Evolutionary conservation across 2,888 invertebrate species (phyloP).

Genomic region (Steinernema carpocapsae): DNA sequence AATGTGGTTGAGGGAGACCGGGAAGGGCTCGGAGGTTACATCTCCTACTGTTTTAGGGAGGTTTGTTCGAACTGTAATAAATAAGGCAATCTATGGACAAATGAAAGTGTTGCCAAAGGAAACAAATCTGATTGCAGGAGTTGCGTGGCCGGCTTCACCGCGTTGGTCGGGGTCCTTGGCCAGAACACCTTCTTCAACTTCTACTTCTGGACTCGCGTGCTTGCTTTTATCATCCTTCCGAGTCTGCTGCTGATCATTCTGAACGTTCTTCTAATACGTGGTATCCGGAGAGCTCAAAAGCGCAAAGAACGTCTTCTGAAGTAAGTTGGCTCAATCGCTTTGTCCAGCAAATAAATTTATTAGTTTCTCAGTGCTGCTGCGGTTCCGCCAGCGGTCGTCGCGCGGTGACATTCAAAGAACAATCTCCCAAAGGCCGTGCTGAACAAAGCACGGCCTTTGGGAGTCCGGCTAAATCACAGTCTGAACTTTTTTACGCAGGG

Average conservation of each 20-base stretch:
- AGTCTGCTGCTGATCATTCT: conserved; percentile 86
- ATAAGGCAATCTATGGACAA: too few relatives aligned
- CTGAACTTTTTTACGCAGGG: background rate
- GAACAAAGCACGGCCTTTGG: background rate
- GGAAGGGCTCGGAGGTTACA: too few relatives aligned
- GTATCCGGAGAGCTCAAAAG: conserved; percentile 83
- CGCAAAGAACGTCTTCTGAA: conserved; percentile 80
- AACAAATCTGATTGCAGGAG: conserved; percentile 47
- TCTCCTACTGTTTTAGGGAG: too few relatives aligned
- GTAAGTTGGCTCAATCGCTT: conserved; percentile 40
- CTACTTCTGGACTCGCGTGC: conserved; percentile 80
- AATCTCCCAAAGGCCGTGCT: too few relatives aligned
- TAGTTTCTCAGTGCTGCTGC: background rate
- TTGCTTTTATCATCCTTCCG: conserved; percentile 89
- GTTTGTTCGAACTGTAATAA: too few relatives aligned
- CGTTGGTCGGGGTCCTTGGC: conserved; percentile 56
- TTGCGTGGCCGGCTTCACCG: conserved; percentile 57
- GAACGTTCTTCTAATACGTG: conserved; percentile 84
- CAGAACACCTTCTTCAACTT: conserved; percentile 79
- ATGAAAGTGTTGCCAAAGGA: too few relatives aligned
- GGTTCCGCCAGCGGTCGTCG: background rate
- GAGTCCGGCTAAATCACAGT: background rate
- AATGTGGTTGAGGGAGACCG: too few relatives aligned
- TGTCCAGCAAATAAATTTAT: background rate
- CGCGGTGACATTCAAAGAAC: background rate